Evolutionary conservation across 1,140 invertebrate genomes (phyloP).

Genomic region (Drosophila willistoni): DNA sequence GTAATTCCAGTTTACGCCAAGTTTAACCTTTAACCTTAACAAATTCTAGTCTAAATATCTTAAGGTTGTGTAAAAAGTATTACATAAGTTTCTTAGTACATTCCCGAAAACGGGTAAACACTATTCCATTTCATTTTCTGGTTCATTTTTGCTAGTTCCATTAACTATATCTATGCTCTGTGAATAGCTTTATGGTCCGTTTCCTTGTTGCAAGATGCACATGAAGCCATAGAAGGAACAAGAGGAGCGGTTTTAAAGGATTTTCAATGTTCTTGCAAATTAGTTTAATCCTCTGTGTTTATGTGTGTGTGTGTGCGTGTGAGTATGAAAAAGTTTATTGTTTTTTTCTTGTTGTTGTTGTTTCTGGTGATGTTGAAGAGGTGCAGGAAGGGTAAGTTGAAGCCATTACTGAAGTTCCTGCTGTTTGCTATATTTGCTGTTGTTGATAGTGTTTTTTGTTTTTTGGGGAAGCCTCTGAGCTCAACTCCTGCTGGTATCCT

Average conservation of each 20-base stretch:
- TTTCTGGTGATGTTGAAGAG: not conserved
- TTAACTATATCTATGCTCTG: not conserved
- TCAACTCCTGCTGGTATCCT: conserved; percentile 2
- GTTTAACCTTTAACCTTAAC: too few species aligned
- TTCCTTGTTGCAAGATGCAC: not conserved
- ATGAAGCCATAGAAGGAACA: conserved; percentile 10
- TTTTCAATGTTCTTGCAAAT: conserved; percentile 76
- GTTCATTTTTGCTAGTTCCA: not conserved
- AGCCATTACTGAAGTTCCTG: conserved; percentile 8
- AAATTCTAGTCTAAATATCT: too few species aligned
- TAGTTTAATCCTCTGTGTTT: conserved; percentile 61
- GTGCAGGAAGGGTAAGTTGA: not conserved
- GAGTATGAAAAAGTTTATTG: conserved; percentile 66
- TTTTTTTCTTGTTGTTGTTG: conserved; percentile 21
- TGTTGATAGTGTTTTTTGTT: conserved; percentile 48
- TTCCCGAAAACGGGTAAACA: not conserved
- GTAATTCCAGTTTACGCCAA: too few species aligned
- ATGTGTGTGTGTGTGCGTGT: conserved; percentile 12
- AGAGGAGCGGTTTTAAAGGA: conserved; percentile 56
- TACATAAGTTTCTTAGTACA: not conserved
- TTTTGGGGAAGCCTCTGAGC: conserved; percentile 9
- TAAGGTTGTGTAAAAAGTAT: too few species aligned
- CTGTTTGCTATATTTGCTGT: not conserved
- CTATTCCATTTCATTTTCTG: not conserved
- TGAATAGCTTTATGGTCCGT: not conserved